Evolutionary conservation across 2,113 vertebrate species (phyloP), one percentile per base, ranked within the genome.

Genomic region (Psilopogon haemacephalus): DNA sequence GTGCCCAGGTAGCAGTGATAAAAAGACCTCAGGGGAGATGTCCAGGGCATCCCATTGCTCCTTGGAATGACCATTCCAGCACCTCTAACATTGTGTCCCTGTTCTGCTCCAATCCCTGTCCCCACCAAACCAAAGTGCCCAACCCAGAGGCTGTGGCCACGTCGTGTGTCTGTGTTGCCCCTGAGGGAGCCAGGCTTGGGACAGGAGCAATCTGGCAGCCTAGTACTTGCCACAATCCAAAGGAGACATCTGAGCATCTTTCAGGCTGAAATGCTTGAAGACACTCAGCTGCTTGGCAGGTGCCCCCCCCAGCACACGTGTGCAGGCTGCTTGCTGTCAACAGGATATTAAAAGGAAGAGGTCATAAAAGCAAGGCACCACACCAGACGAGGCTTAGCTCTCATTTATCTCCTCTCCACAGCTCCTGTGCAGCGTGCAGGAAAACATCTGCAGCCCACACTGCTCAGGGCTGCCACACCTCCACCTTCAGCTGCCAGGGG

Each of bases 291-390:
- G 55, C 74, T 76, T 1, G 0, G 80, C 86, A 89, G 73, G 62
- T 32, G n/a, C n/a, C n/a, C 46, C 60, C 58, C 77, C 63, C 68
- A 69, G 63, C 63, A 58, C 73, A 54, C 10, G 3, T 52, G 37
- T 67, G 60, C 18, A 9, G 69, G 37, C 75, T 86, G 77, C 42
- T 68, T 92, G 83, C 71, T 95, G 81, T 95, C 91, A 74, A 95
- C 95, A 96, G 93, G 95, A 96, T 96, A 93, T 96, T 95, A 92
- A 96, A 96, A 96, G 94, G 74, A 60, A 88, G 89, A 86, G 56
- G 28, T 64, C 92, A 92, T 86, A 76, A 94, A 93, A 88, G 76
- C 58, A 32, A 83, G 78, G 64, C 6, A 0, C 1, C n/a, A 59
- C 54, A 75, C 0, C 6, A 91, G 63, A 54, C 5, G 2, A 89